Conservation (phyloP, 2,113 vertebrate species). For the Pterocles burchelli region DNA sequence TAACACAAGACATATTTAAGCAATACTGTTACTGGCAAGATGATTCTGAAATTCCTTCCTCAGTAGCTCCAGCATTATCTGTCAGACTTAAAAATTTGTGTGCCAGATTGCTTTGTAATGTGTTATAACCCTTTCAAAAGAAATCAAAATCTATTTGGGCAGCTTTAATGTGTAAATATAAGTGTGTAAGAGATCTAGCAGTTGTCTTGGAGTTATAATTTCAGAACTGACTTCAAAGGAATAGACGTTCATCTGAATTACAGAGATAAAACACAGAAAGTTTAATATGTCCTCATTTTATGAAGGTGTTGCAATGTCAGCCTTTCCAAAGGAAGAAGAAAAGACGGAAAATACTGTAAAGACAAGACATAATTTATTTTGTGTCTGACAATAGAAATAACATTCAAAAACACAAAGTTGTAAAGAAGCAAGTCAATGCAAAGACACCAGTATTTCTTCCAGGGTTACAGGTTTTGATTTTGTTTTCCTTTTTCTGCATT, state of each 20-base stretch:
- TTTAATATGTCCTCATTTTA: not conserved
- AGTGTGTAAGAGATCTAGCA: not conserved
- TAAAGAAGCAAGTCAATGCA: not conserved
- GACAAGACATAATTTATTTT: fast-evolving
- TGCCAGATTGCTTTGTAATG: not conserved
- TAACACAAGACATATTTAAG: not conserved
- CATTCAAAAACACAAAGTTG: not conserved
- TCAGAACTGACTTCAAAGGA: not conserved
- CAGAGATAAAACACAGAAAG: not conserved
- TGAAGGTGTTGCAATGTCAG: not conserved
- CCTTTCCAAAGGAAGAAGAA: not conserved
- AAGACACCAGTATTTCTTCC: not conserved
- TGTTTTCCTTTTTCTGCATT: not conserved
- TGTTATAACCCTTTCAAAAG: not conserved
- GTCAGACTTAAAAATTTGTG: not conserved
- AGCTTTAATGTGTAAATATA: not conserved
- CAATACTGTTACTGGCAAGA: not conserved
- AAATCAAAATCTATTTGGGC: not conserved
- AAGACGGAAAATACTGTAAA: not conserved
- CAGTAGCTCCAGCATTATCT: not conserved
- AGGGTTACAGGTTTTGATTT: not conserved
- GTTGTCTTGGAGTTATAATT: not conserved
- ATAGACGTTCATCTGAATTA: not conserved
- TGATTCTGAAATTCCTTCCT: not conserved
- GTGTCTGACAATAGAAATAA: not conserved